Percentiles rank a stretch among this genome's conserved stretches.
Evolutionary conservation across 2,797 vertebrate genomes (phyloP).

Genomic region (Acridotheres tristis): DNA sequence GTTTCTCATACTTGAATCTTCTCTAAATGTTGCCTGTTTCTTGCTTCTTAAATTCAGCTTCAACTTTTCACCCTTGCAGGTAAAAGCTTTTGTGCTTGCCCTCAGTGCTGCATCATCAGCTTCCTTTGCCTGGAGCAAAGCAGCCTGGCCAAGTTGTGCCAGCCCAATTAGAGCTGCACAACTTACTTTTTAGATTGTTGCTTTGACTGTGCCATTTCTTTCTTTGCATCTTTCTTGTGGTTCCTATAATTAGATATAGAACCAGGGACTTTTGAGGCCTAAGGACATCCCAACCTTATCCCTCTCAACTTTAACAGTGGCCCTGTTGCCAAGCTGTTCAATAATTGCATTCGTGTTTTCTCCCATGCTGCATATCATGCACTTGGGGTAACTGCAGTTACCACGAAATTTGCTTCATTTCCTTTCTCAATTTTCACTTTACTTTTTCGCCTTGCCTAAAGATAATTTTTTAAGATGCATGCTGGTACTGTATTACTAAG

Average conservation of each 20-base stretch:
- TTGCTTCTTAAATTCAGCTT: neutral
- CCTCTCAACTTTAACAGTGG: neutral
- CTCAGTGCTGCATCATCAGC: neutral
- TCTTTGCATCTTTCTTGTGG: neutral
- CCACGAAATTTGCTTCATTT: neutral
- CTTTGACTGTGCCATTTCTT: neutral
- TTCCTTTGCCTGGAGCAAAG: neutral
- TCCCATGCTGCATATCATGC: neutral
- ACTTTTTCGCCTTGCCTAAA: neutral
- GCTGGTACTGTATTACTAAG: neutral
- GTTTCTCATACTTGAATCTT: neutral
- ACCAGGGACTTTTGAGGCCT: neutral
- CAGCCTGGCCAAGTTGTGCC: neutral
- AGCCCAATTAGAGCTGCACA: neutral
- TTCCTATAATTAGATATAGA: neutral
- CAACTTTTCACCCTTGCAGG: neutral
- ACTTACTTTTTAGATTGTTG: neutral
- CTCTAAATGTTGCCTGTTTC: neutral
- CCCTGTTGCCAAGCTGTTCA: neutral
- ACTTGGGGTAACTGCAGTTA: neutral
- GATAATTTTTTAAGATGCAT: neutral
- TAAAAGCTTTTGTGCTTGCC: neutral
- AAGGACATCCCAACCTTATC: neutral
- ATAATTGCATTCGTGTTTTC: neutral
- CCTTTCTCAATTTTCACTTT: neutral